A percentile compares a stretch with the other conserved stretches of the same genome.
These are phyloP conservation scores for Brachionus rotundiformis DNA, from an alignment of 1,140 invertebrate species.

Conservation along the genomic window DNA sequence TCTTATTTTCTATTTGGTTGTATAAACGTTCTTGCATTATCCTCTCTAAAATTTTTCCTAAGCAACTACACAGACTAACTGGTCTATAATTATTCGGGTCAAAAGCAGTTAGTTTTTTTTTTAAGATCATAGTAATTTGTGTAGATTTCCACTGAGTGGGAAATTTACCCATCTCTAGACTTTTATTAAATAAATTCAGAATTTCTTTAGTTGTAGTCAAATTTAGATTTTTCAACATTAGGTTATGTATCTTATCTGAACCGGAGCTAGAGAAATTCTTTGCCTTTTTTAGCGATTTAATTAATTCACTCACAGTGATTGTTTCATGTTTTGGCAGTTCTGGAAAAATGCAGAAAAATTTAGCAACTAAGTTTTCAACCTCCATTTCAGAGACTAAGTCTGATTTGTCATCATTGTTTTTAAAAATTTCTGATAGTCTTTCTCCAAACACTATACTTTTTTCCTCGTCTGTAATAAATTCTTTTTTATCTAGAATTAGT, in stretches of 20 bases:
- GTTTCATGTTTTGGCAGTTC: not conserved
- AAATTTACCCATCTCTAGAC: too few relatives aligned
- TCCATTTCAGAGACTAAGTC: not conserved
- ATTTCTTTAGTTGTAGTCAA: too few relatives aligned
- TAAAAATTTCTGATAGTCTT: not conserved
- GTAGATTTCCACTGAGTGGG: too few relatives aligned
- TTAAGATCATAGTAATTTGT: too few relatives aligned
- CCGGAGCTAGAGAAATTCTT: too few relatives aligned
- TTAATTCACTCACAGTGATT: not conserved
- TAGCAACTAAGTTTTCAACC: not conserved
- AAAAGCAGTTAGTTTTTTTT: too few relatives aligned
- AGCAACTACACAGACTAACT: too few relatives aligned
- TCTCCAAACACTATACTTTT: not conserved
- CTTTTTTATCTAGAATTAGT: not conserved
- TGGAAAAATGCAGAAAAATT: not conserved
- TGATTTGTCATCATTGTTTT: not conserved
- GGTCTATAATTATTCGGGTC: too few relatives aligned
- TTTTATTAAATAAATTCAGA: too few relatives aligned
- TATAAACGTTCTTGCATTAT: not conserved
- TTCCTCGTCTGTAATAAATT: not conserved
- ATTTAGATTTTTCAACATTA: too few relatives aligned
- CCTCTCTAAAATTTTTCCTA: not conserved
- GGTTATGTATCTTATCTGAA: too few relatives aligned
- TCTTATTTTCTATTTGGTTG: not conserved
- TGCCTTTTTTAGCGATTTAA: too few relatives aligned